Evolutionary conservation across 2,888 invertebrate genomes (phyloP), one percentile per base, ranked within the genome.

Genomic region (Erebia palarica): DNA sequence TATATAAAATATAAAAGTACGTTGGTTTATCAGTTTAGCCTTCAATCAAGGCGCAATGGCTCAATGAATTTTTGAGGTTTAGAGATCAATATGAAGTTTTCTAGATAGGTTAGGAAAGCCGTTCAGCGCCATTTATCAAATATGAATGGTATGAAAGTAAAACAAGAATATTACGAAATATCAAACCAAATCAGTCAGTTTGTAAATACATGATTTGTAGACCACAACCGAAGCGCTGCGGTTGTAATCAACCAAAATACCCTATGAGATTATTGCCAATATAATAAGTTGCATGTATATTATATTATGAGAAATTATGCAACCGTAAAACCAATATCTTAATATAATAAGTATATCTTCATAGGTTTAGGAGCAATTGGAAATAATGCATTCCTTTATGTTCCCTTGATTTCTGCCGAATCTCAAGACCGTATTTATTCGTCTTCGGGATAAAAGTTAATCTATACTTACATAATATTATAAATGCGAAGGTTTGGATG

Each of bases 191-290:
- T 60, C 59, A 60, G 59, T 60, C 36, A n/a, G 16, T 60, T 60
- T 42, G 42, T 16, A 10, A 21, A 42, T 14, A 14, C 27, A 58
- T 14, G 58, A 58, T 36, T 27, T 58, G 27, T 36, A 58, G 42
- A 60, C 59, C 59, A 3, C 59, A 60, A n/a, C 16, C 42, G 42
- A 60, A 5, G 42, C 9, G 0, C n/a, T 16, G 59, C 59, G 42
- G 42, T 60, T 42, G 42, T n/a, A 10, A 42, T 42, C 27, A 58
- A 27, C 36, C 27, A 14, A 58, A n/a, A 27, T 36, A 14, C 27
- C 16, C 42, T 60, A 42, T 42, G 59, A 42, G 42, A 60, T 60
- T 42, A 42, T 60, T 36, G 59, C 59, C 42, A 60, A 42, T 60
- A 60, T 42, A 42, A 60, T 42, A 42, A 36, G n/a, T 42, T 42